Base-by-base conservation (phyloP, 1,140 invertebrate species). In the Muscidifurax raptorellus region DNA sequence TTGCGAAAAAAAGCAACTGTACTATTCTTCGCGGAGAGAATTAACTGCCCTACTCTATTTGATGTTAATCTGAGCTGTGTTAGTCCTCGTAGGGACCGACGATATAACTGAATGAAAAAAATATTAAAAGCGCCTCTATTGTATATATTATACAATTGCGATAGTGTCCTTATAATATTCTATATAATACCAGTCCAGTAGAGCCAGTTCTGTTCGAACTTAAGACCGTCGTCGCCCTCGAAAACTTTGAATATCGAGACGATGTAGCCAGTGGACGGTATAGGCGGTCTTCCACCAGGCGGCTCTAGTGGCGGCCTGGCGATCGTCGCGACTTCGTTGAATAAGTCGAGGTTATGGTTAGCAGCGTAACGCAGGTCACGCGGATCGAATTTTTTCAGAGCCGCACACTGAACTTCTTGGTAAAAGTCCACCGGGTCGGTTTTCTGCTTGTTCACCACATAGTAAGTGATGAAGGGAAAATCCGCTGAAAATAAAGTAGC, bases 181-280 rank as follows among this genome's bases (percentile, higher is more conserved):
- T n/a, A n/a, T n/a, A n/a, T n/a, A n/a, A n/a, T 91, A 95, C 95
- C 97, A 66, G 97, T 98, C 97, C 97, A 98, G 89, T 97, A 98
- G 1, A 98, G 94, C 97, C 97, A 98, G 91, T 98, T 98, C 88
- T 96, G 95, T 93, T 98, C 97, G 88, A 98, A 97, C 84, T 97
- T 96, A 87, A 98, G 96, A 77, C 97, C 95, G 91, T 98, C 97
- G 90, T 98, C 97, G 22, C 97, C 97, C 92, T 98, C 97, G 90
- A 98, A 98, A 1, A 98, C 97, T 94, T 98, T 97, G 93, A 98
- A 98, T 88, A 98, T 96, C 84, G 97, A 97, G 87, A 98, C 96
- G 89, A 98, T 98, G 90, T 97, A 98, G 28, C 97, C 97, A 15
- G 97, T 98, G 86, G 95, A 94, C 71, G 95, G 93, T 85, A 96